These are phyloP conservation scores for Teleopsis dalmanni DNA, from an alignment of 1,140 invertebrate species.

Conservation along the genomic window DNA sequence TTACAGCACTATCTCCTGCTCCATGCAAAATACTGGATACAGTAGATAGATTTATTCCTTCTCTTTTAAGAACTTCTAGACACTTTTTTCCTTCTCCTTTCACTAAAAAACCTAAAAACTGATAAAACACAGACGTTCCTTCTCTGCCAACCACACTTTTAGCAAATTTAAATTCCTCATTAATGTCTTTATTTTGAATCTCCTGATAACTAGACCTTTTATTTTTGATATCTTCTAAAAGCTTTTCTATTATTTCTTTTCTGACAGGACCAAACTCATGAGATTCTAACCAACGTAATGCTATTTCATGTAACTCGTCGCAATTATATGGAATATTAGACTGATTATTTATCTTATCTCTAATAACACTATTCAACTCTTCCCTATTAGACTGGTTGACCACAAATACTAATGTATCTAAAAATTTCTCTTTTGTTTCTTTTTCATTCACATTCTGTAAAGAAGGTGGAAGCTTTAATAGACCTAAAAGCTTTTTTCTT, in stretches of 20 bases:
- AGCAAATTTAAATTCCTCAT: slow-evolving; percentile 4
- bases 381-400: not conserved
- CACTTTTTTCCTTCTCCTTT: slow-evolving; percentile 11
- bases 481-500: slow-evolving; percentile 1
- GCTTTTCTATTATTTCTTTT: not conserved
- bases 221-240: slow-evolving; percentile 1
- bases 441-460: not conserved
- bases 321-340: not conserved
- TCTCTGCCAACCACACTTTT: slow-evolving; percentile 3
- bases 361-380: not conserved
- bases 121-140: not conserved
- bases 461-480: slow-evolving; percentile 1
- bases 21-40: slow-evolving; percentile 22
- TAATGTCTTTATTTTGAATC: slow-evolving; percentile 1
- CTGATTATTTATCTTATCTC: not conserved
- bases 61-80: slow-evolving; percentile 17
- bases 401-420: not conserved
- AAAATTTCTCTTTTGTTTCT: not conserved
- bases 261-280: not conserved
- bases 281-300: not conserved
- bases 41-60: slow-evolving; percentile 16
- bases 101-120: not conserved
- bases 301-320: not conserved
- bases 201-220: not conserved
- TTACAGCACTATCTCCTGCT: slow-evolving; percentile 8